Percentiles rank a stretch among this genome's conserved stretches.
Evolutionary conservation across 37 sponge, comb jelly and placozoan genomes (phyloP).

Genomic region (Lycopodina hypogea): DNA sequence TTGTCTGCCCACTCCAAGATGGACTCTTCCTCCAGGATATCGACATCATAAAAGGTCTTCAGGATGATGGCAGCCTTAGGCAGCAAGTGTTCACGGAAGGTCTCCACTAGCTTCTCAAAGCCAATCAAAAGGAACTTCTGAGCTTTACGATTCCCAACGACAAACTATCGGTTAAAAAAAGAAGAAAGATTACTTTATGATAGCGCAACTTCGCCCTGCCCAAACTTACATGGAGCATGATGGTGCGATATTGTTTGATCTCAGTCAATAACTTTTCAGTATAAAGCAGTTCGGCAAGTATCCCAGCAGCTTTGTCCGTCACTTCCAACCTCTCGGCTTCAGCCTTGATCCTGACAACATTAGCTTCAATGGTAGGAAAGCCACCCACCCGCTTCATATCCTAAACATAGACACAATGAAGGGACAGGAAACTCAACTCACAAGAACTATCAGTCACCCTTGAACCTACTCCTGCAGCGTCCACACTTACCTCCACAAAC

Average conservation of each 20-base stretch:
- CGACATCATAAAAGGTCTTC: slow-evolving; percentile 92
- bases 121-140: slow-evolving; percentile 93
- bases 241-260: slow-evolving; percentile 78
- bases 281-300: slow-evolving; percentile 92
- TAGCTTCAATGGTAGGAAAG: slow-evolving; percentile 29
- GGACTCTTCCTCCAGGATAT: slow-evolving; percentile 91
- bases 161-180: slow-evolving; percentile 69
- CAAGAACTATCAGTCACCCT: slow-evolving; percentile 1
- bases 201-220: not conserved
- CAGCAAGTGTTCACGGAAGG: slow-evolving; percentile 70
- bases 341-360: slow-evolving; percentile 62
- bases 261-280: slow-evolving; percentile 73
- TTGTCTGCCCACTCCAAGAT: slow-evolving; percentile 94
- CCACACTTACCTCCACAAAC: slow-evolving; percentile 66
- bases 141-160: slow-evolving; percentile 71
- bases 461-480: not conserved
- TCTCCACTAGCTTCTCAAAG: slow-evolving; percentile 89
- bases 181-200: not conserved
- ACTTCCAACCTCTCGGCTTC: slow-evolving; percentile 96
- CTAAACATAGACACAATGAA: slow-evolving; percentile 17
- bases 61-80: slow-evolving; percentile 85
- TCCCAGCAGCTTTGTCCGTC: slow-evolving; percentile 86
- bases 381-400: slow-evolving; percentile 57
- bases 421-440: not conserved
- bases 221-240: slow-evolving; percentile 84